Base-by-base conservation (phyloP, 2,888 invertebrate genomes). In the Reticulitermes lucifugus region DNA sequence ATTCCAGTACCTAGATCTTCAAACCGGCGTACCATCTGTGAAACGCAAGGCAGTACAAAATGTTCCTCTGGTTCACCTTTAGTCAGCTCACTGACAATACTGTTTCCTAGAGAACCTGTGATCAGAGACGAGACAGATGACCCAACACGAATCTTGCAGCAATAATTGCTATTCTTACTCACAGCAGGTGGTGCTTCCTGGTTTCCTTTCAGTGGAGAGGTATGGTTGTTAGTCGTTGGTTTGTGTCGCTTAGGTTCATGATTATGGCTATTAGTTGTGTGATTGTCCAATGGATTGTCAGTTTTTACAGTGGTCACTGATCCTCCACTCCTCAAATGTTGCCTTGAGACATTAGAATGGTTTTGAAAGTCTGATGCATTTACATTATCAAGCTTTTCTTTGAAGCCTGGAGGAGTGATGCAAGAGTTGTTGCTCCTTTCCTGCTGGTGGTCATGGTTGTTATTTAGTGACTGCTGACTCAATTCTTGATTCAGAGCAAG, bases 11-110 rank as follows among this genome's bases (percentile, higher is more conserved):
- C 90, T 85, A 91, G 90, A 80, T 91, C 91, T 81, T 91, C 91
- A 70, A 91, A 91, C 83, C 90, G 90, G 4, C 89, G 88, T 12
- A 91, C 90, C 71, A 91, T 90, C 83, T 89, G 89, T 21, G 90
- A 90, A 7, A 91, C 90, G 73, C 89, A 88, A 1, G 89, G 88
- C 21, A 88, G 35, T 10, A 55, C 65, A 12, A 60, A 18, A 41
- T 12, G 18, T 25, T 21, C n/a, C 25, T 65, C 71, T n/a, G 43
- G n/a, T 46, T 86, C 83, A 25, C 81, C 86, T 21, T 84, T 83
- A 2, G 87, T 86, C 43, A 87, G 84, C 80, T 88, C 87, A 18
- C 59, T 87, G 70, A 87, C 84, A 22, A 87, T 87, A 77, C 87
- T 87, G 83, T 84, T 87, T 35, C 87, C 83, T 1, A 80, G 80